Base-by-base conservation (phyloP, 2,113 vertebrate species). In the Hyperopisus bebe region DNA sequence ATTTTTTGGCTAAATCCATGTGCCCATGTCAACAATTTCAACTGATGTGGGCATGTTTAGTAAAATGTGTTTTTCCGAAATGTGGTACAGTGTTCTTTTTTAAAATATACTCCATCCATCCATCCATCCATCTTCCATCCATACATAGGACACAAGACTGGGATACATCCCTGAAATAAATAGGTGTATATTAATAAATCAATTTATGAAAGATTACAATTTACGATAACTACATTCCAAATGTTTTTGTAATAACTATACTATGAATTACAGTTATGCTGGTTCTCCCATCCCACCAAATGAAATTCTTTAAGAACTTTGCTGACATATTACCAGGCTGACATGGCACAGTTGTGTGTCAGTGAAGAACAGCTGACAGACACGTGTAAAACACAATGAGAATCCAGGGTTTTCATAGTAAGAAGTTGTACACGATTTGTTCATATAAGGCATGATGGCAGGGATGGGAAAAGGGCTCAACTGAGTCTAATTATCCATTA, bases 401-500 rank as follows among this genome's bases (percentile, higher is more conserved):
- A 19, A 15, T 87, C 88, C 87, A 51, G 21, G 53, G 85, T 92
- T 11, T 27, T 13, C 27, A 89, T 84, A 51, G 90, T 90, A 89
- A 87, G 89, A 88, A 89, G 17, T 15, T 89, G 80, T 80, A 51
- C 39, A 27, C 44, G 44, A 86, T 85, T 42, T 90, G 90, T 88
- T 85, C 66, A 90, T 90, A 91, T 90, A 82, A 86, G 70, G 83
- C 89, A 51, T 89, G 84, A 82, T 88, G 77, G 86, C 48, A 82
- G n/a, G 5, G 31, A 11, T 47, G 31, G 77, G 51, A 58, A n/a
- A 58, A 31, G 21, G 35, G 24, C 10, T 89, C 42, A 84, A 74
- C 55, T 87, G 70, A 90, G 82, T 89, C 77, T 66, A 91, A 89
- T 66, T 89, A 80, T 91, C 90, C 89, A 88, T 42, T 62, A 42